Base-by-base conservation (phyloP, 2,797 vertebrate species). In the Acanthurus leucopareius region DNA sequence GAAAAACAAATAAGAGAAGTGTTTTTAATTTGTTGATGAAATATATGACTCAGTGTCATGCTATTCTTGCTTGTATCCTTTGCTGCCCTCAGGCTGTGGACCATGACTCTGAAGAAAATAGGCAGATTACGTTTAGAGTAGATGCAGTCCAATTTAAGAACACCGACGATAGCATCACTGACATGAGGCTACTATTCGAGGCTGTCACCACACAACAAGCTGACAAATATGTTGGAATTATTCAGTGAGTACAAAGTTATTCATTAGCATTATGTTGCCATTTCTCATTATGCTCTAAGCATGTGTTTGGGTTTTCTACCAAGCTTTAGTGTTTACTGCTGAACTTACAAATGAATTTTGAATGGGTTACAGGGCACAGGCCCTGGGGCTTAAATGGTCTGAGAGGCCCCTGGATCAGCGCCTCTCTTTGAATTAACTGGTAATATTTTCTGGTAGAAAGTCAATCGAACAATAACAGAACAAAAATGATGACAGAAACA, bases 1-100 rank as follows among this genome's bases (percentile, higher is more conserved):
- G 16, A 45, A 71, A 69, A 64, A 9, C 0, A 48, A 20, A 38
- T 4, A 42, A 38, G 3, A 15, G 2, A 40, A 19, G 20, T 59
- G 20, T 51, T 61, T 77, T 70, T 6, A 59, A 9, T 17, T 44
- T 32, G 4, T 51, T 13, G 5, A 38, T 15, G 9, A 68, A 1
- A 44, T 2, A 54, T 40, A 9, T 62, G 25, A 48, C 25, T 9
- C 20, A 28, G 54, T 11, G 13, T 25, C 3, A 15, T 1, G 8
- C 61, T 14, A 54, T 51, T 59, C 1, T n/a, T 32, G 19, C 17
- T 70, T 20, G 8, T 47, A 0, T 65, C 42, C 73, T 28, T 8
- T 44, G 13, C 22, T 78, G 13, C 49, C 80, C n/a, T 52, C 85
- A 99, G 98, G 98, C 97, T 77, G 91, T 17, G 1, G 98, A 99